phyloP scores from a whole-genome alignment of 2,113 vertebrate genomes.

The Forbesichthys papilliferus region DNA sequence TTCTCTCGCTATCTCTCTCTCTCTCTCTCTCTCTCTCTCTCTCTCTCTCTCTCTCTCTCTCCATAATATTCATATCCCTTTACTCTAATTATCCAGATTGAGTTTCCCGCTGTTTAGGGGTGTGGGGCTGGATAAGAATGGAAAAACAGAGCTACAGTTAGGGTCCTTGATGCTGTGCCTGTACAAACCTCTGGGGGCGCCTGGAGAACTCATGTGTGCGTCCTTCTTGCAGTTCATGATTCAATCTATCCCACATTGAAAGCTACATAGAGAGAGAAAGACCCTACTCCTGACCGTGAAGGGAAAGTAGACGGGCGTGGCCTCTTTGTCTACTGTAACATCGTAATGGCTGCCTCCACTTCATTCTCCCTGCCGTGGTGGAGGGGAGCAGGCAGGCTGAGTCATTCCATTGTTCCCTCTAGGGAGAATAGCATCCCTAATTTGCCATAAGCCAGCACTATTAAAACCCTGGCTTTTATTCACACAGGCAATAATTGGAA shows the following conservation, averaged over 20 bases:
- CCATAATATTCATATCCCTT: conserved; percentile 60
- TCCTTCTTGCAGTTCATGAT: conserved; percentile 81
- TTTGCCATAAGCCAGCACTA: conserved; percentile 85
- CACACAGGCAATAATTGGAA: conserved; percentile 85
- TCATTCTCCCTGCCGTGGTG: conserved; percentile 56
- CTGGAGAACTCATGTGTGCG: conserved; percentile 75
- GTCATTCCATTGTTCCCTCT: conserved; percentile 68
- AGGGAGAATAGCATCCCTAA: conserved; percentile 83
- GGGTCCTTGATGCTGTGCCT: conserved; percentile 77
- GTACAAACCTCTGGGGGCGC: conserved; percentile 73
- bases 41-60: conserved; percentile 13
- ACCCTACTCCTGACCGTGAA: conserved; percentile 64
- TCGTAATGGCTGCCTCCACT: conserved; percentile 83
- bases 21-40: not conserved
- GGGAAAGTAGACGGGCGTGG: conserved; percentile 67
- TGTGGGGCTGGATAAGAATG: conserved; percentile 5
- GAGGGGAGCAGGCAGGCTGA: conserved; percentile 42
- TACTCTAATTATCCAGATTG: conserved; percentile 82
- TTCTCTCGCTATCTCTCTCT: no score
- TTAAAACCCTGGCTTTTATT: conserved; percentile 86
- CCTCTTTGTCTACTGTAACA: conserved; percentile 75
- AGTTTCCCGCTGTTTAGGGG: conserved; percentile 74
- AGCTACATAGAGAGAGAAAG: conserved; percentile 33
- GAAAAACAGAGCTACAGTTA: conserved; percentile 25
- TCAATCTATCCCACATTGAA: conserved; percentile 81